A percentile compares a stretch with the other conserved stretches of the same genome.
These are phyloP conservation scores for Ceryle rudis DNA, from an alignment of 2,797 vertebrate genomes.

Conservation along the genomic window DNA sequence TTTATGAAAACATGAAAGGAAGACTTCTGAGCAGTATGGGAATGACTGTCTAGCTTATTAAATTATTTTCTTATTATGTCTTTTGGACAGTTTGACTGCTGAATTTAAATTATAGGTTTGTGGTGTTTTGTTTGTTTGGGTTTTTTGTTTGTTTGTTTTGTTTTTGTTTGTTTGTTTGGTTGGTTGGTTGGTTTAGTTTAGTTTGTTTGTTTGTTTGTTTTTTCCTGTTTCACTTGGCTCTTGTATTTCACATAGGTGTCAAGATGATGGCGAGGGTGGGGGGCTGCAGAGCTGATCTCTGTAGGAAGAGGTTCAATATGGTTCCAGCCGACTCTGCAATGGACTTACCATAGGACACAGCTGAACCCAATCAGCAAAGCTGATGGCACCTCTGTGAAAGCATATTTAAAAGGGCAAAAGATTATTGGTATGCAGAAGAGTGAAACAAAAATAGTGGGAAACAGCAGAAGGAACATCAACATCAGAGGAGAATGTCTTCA, in stretches of 20 bases:
- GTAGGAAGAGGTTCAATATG: not conserved
- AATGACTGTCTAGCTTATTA: not conserved
- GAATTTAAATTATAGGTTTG: not conserved
- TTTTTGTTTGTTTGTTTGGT: no score
- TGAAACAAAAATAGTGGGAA: not conserved
- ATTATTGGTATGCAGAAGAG: not conserved
- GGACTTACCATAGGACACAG: not conserved
- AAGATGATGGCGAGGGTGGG: not conserved
- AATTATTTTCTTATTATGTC: not conserved
- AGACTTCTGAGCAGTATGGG: not conserved
- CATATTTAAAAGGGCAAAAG: not conserved
- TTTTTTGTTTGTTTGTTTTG: no score
- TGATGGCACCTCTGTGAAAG: not conserved
- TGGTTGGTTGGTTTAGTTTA: no score
- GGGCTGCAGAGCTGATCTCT: not conserved
- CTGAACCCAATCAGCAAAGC: not conserved
- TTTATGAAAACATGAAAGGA: not conserved
- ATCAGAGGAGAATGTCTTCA: not conserved
- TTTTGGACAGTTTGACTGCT: not conserved
- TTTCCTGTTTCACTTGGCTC: not conserved
- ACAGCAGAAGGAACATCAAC: not conserved
- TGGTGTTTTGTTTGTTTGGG: fast-evolving
- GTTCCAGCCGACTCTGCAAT: not conserved
- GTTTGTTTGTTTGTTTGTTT: no score
- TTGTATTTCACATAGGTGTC: not conserved